These are phyloP conservation scores for Brienomyrus longianalis DNA, from an alignment of 2,113 vertebrate species.

Conservation along the genomic window DNA sequence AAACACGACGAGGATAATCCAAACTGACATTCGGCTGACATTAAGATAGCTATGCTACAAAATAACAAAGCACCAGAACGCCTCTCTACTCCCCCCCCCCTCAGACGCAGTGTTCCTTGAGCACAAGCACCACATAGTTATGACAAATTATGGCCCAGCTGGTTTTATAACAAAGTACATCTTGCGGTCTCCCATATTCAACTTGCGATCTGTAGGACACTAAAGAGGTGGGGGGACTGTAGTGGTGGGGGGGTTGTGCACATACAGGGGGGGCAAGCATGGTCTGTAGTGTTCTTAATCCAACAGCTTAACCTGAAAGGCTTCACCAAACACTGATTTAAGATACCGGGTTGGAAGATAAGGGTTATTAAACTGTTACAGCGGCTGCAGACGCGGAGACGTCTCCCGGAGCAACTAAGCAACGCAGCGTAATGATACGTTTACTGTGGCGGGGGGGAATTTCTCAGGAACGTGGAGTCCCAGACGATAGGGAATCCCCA, in stretches of 20 bases:
- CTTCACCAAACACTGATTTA: neutral
- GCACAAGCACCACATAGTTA: neutral
- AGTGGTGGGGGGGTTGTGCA: neutral
- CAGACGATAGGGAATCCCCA: neutral
- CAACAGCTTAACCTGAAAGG: neutral
- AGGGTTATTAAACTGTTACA: neutral
- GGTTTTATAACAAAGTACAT: constrained; percentile 2
- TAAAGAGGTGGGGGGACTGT: neutral
- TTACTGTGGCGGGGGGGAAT: neutral
- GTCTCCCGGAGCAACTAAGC: neutral
- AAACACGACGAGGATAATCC: neutral
- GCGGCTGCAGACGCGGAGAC: neutral
- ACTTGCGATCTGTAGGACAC: constrained; percentile 10
- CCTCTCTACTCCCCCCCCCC: neutral
- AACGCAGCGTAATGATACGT: neutral
- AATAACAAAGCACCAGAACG: neutral
- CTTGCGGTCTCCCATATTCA: constrained; percentile 10
- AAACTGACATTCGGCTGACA: constrained; percentile 4
- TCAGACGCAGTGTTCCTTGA: neutral
- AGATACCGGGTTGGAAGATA: neutral
- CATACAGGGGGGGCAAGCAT: neutral
- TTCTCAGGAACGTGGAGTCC: neutral
- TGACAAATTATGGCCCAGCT: neutral
- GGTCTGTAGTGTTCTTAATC: neutral
- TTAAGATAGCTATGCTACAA: neutral